phyloP scores from a whole-genome alignment of 2,797 vertebrate species.

The Protonibea diacanthus region DNA sequence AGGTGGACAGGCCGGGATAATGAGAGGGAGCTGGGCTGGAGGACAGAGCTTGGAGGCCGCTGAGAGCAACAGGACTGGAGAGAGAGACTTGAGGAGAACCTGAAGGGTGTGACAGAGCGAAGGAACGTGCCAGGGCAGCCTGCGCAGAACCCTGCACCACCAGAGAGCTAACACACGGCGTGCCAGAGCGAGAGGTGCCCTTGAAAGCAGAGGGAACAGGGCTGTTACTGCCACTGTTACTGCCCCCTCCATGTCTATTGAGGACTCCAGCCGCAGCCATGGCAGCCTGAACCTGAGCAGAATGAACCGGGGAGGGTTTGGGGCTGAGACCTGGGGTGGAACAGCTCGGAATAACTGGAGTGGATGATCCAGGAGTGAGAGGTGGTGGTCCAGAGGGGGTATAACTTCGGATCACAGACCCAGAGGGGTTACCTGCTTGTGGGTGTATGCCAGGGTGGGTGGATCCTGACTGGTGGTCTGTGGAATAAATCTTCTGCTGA shows the following conservation, averaged over 20 bases:
- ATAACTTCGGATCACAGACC: constrained; percentile 91
- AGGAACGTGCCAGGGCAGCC: constrained; percentile 84
- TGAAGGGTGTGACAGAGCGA: constrained; percentile 85
- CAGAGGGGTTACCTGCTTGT: constrained; percentile 82
- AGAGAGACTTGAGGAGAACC: constrained; percentile 89
- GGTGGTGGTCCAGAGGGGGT: constrained; percentile 86
- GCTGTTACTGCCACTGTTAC: constrained; percentile 87
- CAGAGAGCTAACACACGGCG: constrained; percentile 87
- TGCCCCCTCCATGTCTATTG: constrained; percentile 74
- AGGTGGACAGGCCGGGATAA: constrained; percentile 90
- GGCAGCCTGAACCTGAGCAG: constrained; percentile 70
- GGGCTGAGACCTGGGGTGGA: constrained; percentile 79
- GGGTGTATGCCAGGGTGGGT: constrained; percentile 84
- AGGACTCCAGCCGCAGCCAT: constrained; percentile 63
- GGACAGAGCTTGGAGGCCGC: constrained; percentile 87
- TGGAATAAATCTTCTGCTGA: constrained; percentile 81
- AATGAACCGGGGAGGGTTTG: constrained; percentile 76
- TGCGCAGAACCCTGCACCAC: constrained; percentile 84
- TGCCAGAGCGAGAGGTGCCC: constrained; percentile 89
- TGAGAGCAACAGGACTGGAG: constrained; percentile 85
- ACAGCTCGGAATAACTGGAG: constrained; percentile 80
- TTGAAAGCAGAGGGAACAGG: constrained; percentile 95
- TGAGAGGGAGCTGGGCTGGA: constrained; percentile 86
- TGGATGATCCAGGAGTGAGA: constrained; percentile 82
- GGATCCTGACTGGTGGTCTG: constrained; percentile 86